A percentile compares a stretch with the other conserved stretches of the same genome.
phyloP scores from a whole-genome alignment of 2,113 vertebrate species.

The Arenaria interpres region DNA sequence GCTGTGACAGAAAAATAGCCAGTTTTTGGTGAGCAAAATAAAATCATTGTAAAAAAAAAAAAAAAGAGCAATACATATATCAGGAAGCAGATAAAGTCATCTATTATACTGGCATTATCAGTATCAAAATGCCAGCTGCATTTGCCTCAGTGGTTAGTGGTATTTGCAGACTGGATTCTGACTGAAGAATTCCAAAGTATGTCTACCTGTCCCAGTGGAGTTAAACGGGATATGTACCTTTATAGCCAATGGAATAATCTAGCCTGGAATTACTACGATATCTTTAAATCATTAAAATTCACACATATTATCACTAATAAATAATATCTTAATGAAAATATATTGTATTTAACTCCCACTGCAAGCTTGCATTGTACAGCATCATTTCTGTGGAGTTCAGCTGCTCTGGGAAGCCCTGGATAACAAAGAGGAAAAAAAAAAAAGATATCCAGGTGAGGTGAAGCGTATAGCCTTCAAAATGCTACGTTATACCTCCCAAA shows the following conservation, averaged over 20 bases:
- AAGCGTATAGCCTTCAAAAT: not conserved
- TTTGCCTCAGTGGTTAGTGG: not conserved
- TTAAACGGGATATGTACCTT: not conserved
- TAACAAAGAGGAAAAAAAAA: not conserved
- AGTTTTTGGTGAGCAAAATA: not conserved
- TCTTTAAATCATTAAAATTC: not conserved
- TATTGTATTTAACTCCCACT: not conserved
- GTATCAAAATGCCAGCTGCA: not conserved
- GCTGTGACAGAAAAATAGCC: not conserved
- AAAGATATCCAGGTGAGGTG: not conserved
- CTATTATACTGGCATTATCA: not conserved
- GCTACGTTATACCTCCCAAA: not conserved
- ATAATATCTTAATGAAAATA: not conserved
- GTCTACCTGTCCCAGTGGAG: not conserved
- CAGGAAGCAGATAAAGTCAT: not conserved
- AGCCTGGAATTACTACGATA: not conserved
- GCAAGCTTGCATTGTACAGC: not conserved
- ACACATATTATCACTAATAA: not conserved
- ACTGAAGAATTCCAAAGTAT: not conserved
- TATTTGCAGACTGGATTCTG: not conserved
- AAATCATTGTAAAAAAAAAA: not conserved
- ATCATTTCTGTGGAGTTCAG: not conserved
- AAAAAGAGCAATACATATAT: not conserved
- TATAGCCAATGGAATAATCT: not conserved
- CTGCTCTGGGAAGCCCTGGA: not conserved